Evolutionary conservation across 64 coral and sea anemone genomes (phyloP), one percentile per base, ranked within the genome.

Genomic region (Actinia equina): DNA sequence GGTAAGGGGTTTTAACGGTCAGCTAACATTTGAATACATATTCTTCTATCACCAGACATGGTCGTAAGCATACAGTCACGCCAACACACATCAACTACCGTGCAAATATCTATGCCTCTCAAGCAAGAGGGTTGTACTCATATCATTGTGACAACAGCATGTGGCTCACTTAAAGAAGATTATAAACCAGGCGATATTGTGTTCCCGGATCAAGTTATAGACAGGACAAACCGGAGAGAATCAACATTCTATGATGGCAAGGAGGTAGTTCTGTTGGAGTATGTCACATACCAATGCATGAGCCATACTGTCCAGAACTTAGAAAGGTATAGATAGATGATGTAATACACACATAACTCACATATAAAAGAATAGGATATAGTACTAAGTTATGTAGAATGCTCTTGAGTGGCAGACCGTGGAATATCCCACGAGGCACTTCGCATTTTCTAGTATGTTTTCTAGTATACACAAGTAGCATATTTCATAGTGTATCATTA

Each of bases 161-260:
- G 96, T 90, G 96, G 96, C 37, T 99, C 96, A 44, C 84, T 99
- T 71, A 83, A 79, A 78, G 93, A 95, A 83, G 86, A 92, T 61
- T 95, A 89, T 65, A 87, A 91, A 44, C 96, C 96, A 71, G 83
- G 86, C 49, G 90, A 99, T 74, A 76, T 99, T 59, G 93, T 99
- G 17, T 95, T 99, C 80, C 93, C 93, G 67, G 90, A 99, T 86
- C 96, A 99, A 59, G 87, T 99, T 18, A 99, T 99, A 77, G 96
- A 99, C 87, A 84, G 96, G 61, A 99, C 96, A 49, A 91, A 88
- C 9, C 95, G 95, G 84, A 84, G 96, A 49, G 43, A 71, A n/a
- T 99, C 93, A 23, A 99, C 96, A 86, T 99, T 99, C 83, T 99
- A 95, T 60, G 96, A 99, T 80, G 96, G 96, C 42, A 90, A 91